Evolutionary conservation across 2,113 vertebrate genomes (phyloP), one percentile per base, ranked within the genome.

Genomic region (Hypomesus transpacificus): DNA sequence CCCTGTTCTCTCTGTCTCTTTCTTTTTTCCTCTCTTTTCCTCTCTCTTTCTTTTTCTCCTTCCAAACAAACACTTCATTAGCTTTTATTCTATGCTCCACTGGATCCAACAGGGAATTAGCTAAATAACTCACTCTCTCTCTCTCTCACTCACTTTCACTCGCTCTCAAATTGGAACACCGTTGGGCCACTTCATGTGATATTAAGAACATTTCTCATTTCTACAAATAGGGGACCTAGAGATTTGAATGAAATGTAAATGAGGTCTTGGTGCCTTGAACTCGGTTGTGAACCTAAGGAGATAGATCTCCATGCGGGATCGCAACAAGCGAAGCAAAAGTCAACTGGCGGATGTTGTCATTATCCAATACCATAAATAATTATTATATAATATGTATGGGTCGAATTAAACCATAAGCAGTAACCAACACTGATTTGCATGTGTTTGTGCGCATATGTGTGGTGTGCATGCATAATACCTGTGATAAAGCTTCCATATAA

Each of bases 1-100:
- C 53, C 69, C 46, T 67, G 59, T 53, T 64, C 46, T 46, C 75
- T 18, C 63, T 52, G 73, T 78, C 64, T 75, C 73, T 78, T 71
- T 70, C 52, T 75, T 61, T 69, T 54, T 60, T 63, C 5, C 76
- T 66, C 71, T 17, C 26, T 62, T 22, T 16, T 53, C 52, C 4
- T 53, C 52, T 17, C 14, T 62, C 26, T 26, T 26, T 34, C 31
- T 34, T 28, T n/a, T 63, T 63, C 28, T 26, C 28, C 26, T 14
- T 63, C 31, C 61, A 63, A 24, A 18, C 61, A 17, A 46, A 46
- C 39, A 46, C 5, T 46, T 46, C 39, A 46, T 46, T 46, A 46
- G 39, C 39, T 46, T 46, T 46, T 46, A 9, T 46, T 46, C 39
- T 13, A 13, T 9, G 39, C 39, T 46, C 39, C 39, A 46, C 39